phyloP scores from a whole-genome alignment of 2,888 invertebrate species.

The Netelia virgata region DNA sequence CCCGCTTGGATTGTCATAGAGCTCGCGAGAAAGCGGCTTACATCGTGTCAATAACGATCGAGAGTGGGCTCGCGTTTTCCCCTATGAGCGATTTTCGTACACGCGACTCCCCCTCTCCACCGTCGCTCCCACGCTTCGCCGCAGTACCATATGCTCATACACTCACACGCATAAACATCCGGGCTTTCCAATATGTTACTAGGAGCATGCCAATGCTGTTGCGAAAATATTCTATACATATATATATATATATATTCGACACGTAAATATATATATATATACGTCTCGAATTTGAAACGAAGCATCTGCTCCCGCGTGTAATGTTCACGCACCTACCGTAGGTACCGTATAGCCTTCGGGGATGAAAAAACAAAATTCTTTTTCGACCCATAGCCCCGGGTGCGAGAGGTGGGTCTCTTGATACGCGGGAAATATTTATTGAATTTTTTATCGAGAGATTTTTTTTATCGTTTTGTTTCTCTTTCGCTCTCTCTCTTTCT shows the following conservation, averaged over 20 bases:
- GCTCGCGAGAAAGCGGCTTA: slow-evolving; percentile 56
- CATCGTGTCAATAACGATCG: slow-evolving; percentile 69
- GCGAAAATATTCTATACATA: slow-evolving; percentile 26
- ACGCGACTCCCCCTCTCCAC: slow-evolving; percentile 24
- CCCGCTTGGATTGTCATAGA: slow-evolving; percentile 22
- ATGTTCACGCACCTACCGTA: background rate
- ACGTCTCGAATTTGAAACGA: background rate
- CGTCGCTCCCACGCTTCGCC: slow-evolving; percentile 6
- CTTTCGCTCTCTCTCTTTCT: background rate
- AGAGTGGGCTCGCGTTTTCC: slow-evolving; percentile 60
- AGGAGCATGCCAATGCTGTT: slow-evolving; percentile 23
- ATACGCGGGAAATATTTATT: slow-evolving; percentile 42
- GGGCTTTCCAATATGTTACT: slow-evolving; percentile 40
- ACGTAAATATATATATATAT: too few species aligned
- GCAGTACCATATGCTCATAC: slow-evolving; percentile 6
- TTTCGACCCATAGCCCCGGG: slow-evolving; percentile 12
- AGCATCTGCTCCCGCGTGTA: slow-evolving; percentile 19
- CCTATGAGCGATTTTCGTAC: slow-evolving; percentile 60
- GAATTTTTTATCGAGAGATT: slow-evolving; percentile 23
- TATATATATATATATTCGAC: too few species aligned
- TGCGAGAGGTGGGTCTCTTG: slow-evolving; percentile 14
- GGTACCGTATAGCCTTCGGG: too few species aligned
- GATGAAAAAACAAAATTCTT: slow-evolving; percentile 10
- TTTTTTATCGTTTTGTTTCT: background rate
- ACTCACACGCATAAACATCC: background rate